A percentile compares a stretch with the other conserved stretches of the same genome.
These are phyloP conservation scores for Philypnodon macrostomus DNA, from an alignment of 2,797 vertebrate genomes.

Conservation along the genomic window DNA sequence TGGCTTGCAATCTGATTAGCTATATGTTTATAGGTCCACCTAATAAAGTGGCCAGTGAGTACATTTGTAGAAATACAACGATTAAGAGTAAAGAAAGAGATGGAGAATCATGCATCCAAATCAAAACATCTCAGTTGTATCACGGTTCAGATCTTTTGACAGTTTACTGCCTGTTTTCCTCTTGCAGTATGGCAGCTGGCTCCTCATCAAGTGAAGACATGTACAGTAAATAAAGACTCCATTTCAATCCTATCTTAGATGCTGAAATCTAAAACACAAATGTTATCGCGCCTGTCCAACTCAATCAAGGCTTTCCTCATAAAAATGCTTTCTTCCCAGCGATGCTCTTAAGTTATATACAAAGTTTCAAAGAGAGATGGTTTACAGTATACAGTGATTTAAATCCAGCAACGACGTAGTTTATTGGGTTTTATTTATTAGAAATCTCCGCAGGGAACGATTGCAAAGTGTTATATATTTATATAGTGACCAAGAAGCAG, in stretches of 20 bases:
- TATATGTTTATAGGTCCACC: too few relatives aligned
- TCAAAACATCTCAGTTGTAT: slow-evolving; percentile 67
- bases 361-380: slow-evolving; percentile 9
- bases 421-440: slow-evolving; percentile 52
- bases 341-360: slow-evolving; percentile 23
- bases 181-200: slow-evolving; percentile 56
- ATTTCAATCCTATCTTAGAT: slow-evolving; percentile 42
- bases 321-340: slow-evolving; percentile 17
- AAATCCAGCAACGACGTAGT: slow-evolving; percentile 29
- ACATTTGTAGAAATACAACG: slow-evolving; percentile 26
- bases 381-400: slow-evolving; percentile 19
- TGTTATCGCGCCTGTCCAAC: slow-evolving; percentile 18
- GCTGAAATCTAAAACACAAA: slow-evolving; percentile 34
- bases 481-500: slow-evolving; percentile 57
- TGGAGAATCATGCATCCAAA: slow-evolving; percentile 60
- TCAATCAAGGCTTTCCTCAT: slow-evolving; percentile 15
- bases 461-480: slow-evolving; percentile 50
- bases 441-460: slow-evolving; percentile 49
- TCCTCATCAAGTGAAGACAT: slow-evolving; percentile 48
- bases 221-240: slow-evolving; percentile 53
- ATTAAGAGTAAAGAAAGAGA: slow-evolving; percentile 39
- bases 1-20: too few relatives aligned
- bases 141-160: slow-evolving; percentile 66
- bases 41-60: too few relatives aligned
- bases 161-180: slow-evolving; percentile 66